These are phyloP conservation scores for Caretta caretta DNA, from an alignment of 2,113 vertebrate genomes.

Conservation along the genomic window DNA sequence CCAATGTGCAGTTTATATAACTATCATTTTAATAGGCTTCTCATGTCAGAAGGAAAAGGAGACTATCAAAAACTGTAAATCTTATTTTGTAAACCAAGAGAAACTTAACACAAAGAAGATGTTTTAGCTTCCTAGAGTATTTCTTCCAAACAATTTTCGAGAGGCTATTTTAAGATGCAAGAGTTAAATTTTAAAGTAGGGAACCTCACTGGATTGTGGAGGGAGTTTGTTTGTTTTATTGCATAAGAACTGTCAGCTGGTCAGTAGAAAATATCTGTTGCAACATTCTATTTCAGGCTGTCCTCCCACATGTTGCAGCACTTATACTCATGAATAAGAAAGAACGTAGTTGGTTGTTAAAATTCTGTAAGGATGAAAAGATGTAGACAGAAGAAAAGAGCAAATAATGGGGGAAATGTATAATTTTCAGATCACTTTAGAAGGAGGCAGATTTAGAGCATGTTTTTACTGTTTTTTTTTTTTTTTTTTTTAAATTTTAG, in stretches of 20 bases:
- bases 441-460: background rate
- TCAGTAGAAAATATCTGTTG: conserved; percentile 49
- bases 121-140: background rate
- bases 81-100: background rate
- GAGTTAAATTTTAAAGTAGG: conserved; percentile 29
- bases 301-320: conserved; percentile 25
- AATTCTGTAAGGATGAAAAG: conserved; percentile 13
- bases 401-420: background rate
- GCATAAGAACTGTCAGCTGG: conserved; percentile 67
- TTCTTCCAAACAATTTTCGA: conserved; percentile 59
- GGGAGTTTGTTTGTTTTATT: conserved; percentile 42
- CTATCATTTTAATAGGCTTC: conserved; percentile 1
- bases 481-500: fast-evolving
- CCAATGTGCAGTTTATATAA: conserved; percentile 34
- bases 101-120: conserved; percentile 3
- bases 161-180: conserved; percentile 38
- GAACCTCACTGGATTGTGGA: background rate
- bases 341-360: conserved; percentile 18
- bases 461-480: background rate
- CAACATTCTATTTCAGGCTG: conserved; percentile 46
- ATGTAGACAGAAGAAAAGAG: background rate
- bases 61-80: conserved; percentile 16
- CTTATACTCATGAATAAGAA: conserved; percentile 38
- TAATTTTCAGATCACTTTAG: conserved; percentile 8
- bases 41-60: background rate